Evolutionary conservation across 2,888 invertebrate genomes (phyloP), one percentile per base, ranked within the genome.

Genomic region (Cheiracanthium punctorium): DNA sequence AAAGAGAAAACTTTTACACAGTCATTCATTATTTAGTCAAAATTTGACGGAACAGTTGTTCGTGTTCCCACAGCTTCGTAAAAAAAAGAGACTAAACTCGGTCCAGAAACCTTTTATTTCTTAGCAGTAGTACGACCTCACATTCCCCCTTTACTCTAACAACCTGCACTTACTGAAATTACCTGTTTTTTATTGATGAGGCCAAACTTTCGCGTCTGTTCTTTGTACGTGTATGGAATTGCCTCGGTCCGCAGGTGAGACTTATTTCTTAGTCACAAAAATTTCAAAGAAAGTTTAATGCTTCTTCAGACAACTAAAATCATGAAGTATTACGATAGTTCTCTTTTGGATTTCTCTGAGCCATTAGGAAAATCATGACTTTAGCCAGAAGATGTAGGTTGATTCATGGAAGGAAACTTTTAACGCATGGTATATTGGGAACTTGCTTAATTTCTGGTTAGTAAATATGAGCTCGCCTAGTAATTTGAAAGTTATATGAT

Each of bases 91-190:
- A 58, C 37, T 10, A 58, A 58, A n/a, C 24, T 58, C 17, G 20
- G 14, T 5, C 8, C 24, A 58, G 48, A 48, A 20, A 48, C 58
- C 58, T 24, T 58, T 58, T 58, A 58, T 58, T 58, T 58, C 24
- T 17, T 1, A 24, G 58, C 48, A 24, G 17, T 24, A 58, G 24
- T 58, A 24, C 4, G 58, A 58, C 58, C 12, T 20, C 24, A 5
- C 20, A 24, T 5, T 24, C 24, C 58, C 24, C 58, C 10, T 24
- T 20, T 58, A 7, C 58, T 24, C 24, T 24, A 58, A 48, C 48
- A 48, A 48, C 48, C 48, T 24, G 58, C 58, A 58, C 58, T 58
- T 58, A 58, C 58, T 58, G 58, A 58, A 58, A 58, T 58, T 58
- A 58, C 58, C 58, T 58, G 24, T 58, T 5, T 58, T 24, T 58